phyloP scores from a whole-genome alignment of 2,797 vertebrate genomes.

The Tolypeutes matacus region DNA sequence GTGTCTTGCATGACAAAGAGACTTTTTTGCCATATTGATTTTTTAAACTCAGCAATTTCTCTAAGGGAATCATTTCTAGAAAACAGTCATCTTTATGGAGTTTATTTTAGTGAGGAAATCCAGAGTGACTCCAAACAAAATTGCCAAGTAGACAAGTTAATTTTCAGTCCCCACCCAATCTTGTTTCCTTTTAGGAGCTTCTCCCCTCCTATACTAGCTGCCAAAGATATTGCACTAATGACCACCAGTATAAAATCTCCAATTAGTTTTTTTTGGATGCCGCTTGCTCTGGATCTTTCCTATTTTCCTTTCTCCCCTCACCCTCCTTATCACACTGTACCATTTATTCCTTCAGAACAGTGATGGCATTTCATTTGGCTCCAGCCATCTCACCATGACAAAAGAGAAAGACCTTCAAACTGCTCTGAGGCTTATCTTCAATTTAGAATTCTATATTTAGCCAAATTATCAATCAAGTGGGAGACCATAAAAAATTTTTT shows the following conservation, averaged over 20 bases:
- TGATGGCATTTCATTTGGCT: neutral
- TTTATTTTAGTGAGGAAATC: neutral
- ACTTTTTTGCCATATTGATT: neutral
- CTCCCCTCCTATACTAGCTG: neutral
- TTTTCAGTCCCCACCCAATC: neutral
- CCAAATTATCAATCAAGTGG: constrained; percentile 11
- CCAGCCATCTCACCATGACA: neutral
- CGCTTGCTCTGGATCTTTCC: neutral
- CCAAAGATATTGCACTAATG: neutral
- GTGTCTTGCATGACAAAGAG: neutral
- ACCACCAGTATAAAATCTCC: neutral
- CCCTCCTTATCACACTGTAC: neutral
- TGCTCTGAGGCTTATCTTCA: constrained; percentile 46
- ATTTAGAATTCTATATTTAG: constrained; percentile 16
- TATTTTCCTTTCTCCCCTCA: neutral
- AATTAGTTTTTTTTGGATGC: neutral
- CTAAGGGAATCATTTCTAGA: constrained; percentile 17
- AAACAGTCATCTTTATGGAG: neutral
- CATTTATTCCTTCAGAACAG: constrained; percentile 32
- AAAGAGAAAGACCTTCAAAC: neutral
- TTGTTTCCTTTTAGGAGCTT: neutral
- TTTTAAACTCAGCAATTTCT: neutral
- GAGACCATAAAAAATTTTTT: neutral
- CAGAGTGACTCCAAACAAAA: neutral
- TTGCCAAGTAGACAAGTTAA: neutral